Percentiles rank a stretch among this genome's conserved stretches.
These are phyloP conservation scores for Oenanthe oenanthe DNA, from an alignment of 2,113 vertebrate species.

Conservation along the genomic window DNA sequence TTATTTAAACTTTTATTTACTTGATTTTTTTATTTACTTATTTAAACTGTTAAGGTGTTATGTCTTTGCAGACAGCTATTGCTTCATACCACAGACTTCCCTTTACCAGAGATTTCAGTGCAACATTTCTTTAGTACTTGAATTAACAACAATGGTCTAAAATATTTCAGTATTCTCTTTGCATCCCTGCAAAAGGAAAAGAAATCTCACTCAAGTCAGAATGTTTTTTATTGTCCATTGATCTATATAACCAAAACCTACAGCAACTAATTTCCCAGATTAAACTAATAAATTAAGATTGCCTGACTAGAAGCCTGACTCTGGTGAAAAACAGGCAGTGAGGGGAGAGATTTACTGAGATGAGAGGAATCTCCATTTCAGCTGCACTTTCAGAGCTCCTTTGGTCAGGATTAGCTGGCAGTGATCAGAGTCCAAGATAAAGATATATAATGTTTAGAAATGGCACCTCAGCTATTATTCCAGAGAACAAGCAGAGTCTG, in stretches of 20 bases:
- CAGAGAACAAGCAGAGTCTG: background rate
- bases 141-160: background rate
- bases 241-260: background rate
- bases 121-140: background rate
- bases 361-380: background rate
- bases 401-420: background rate
- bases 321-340: background rate
- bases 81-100: background rate
- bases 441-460: conserved; percentile 30
- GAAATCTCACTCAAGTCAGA: background rate
- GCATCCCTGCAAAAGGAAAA: background rate
- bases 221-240: background rate
- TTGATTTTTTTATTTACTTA: background rate
- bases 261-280: conserved; percentile 2
- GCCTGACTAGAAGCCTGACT: background rate
- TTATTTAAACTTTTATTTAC: background rate
- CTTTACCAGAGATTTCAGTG: background rate
- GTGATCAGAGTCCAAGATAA: conserved; percentile 9
- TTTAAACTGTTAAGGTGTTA: background rate
- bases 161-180: background rate
- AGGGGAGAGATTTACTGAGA: background rate
- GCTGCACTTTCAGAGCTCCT: background rate
- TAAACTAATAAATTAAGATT: conserved; percentile 41
- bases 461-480: background rate
- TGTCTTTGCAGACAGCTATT: background rate